A percentile compares a stretch with the other conserved stretches of the same genome.
These are phyloP conservation scores for Ammodytes marinus DNA, from an alignment of 2,113 vertebrate genomes.

Conservation along the genomic window DNA sequence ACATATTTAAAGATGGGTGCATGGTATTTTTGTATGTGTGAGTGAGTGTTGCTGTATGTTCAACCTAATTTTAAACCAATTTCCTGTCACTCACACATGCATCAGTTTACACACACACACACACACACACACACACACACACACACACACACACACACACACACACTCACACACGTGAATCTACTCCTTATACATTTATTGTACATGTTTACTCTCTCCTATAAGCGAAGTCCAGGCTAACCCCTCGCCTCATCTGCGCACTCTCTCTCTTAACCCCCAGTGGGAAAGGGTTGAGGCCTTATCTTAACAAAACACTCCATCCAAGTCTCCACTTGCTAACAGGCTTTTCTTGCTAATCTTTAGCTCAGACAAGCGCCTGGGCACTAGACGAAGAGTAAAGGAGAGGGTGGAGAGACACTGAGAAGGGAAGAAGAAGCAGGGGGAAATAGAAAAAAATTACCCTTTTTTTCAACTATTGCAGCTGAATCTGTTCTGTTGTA, in stretches of 20 bases:
- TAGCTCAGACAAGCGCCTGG: slow-evolving; percentile 74
- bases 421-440: slow-evolving; percentile 57
- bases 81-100: slow-evolving; percentile 28
- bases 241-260: slow-evolving; percentile 55
- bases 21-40: neutral
- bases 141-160: neutral
- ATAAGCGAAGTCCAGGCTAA: slow-evolving; percentile 40
- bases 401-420: slow-evolving; percentile 56
- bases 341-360: slow-evolving; percentile 84
- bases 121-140: neutral
- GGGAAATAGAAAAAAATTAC: slow-evolving; percentile 32
- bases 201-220: slow-evolving; percentile 26
- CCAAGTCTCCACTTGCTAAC: slow-evolving; percentile 80
- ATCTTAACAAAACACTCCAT: slow-evolving; percentile 82
- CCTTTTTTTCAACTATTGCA: slow-evolving; percentile 50
- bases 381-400: slow-evolving; percentile 66
- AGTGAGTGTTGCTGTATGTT: slow-evolving; percentile 1
- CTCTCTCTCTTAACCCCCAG: slow-evolving; percentile 56
- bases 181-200: slow-evolving; percentile 18
- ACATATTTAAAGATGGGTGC: slow-evolving; percentile 14
- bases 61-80: slow-evolving; percentile 27
- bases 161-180: slow-evolving; percentile 6
- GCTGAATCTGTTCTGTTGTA: slow-evolving; percentile 51
- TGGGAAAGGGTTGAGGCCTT: slow-evolving; percentile 78
- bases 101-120: neutral